Percentiles rank a stretch among this genome's conserved stretches.
These are phyloP conservation scores for Drosophila kurseongensis DNA, from an alignment of 1,140 invertebrate genomes.

Conservation along the genomic window DNA sequence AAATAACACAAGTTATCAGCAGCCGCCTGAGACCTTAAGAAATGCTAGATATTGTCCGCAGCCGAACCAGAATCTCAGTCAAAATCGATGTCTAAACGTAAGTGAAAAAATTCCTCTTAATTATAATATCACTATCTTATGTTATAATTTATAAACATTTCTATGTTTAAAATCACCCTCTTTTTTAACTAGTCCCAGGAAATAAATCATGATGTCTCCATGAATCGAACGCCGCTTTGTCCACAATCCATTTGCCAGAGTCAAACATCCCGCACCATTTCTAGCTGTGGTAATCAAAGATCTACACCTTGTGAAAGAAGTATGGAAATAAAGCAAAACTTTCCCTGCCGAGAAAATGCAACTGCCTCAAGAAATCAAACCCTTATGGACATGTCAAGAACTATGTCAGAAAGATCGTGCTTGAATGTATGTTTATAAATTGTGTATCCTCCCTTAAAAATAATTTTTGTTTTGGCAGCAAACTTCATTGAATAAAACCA, in stretches of 20 bases:
- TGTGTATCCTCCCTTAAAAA: no score
- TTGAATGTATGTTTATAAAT: neutral
- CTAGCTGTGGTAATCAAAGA: neutral
- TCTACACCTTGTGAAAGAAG: neutral
- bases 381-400: neutral
- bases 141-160: no score
- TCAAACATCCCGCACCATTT: neutral
- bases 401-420: neutral
- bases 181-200: neutral
- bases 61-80: neutral
- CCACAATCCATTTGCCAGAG: neutral
- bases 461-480: neutral
- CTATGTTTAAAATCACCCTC: no score
- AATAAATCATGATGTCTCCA: neutral
- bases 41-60: neutral
- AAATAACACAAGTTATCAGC: constrained; percentile 30
- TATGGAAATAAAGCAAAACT: neutral
- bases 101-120: neutral
- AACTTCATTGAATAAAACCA: neutral
- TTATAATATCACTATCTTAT: no score
- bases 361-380: neutral
- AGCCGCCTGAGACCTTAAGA: neutral
- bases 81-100: constrained; percentile 5
- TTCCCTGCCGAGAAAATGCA: neutral
- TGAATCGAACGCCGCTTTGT: neutral